Percentiles rank a stretch among this genome's conserved stretches.
Evolutionary conservation across 2,113 vertebrate genomes (phyloP).

Genomic region (Uria lomvia): DNA sequence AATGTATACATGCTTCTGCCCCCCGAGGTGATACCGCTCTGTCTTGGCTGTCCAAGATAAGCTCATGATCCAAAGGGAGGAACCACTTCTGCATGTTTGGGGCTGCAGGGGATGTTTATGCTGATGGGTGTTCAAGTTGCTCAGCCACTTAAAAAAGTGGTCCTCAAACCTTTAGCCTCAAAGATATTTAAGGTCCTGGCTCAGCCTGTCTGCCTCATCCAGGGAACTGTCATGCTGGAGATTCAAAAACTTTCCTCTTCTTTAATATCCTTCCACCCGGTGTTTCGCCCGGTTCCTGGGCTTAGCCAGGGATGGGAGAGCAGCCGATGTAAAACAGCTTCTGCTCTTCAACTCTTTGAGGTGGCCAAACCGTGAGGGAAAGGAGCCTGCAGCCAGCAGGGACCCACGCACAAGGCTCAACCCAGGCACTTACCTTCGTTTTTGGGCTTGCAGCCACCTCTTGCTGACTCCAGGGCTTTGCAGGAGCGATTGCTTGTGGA

Average conservation of each 20-base stretch:
- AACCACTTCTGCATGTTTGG: rapidly evolving
- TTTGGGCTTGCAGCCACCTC: neutral
- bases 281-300: neutral
- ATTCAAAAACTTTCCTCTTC: neutral
- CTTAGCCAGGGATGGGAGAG: neutral
- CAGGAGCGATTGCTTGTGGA: neutral
- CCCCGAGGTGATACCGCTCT: neutral
- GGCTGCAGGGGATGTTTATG: neutral
- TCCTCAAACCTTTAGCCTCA: neutral
- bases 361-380: rapidly evolving
- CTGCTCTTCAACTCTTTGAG: neutral
- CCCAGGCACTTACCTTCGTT: slow-evolving; percentile 39
- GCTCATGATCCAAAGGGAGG: neutral
- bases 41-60: rapidly evolving
- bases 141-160: neutral
- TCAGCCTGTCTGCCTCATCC: neutral
- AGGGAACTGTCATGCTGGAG: neutral
- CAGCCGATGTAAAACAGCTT: neutral
- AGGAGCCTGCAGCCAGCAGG: neutral
- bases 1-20: neutral
- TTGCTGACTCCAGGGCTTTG: slow-evolving; percentile 8
- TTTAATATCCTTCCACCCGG: neutral
- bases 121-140: neutral
- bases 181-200: neutral
- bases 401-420: rapidly evolving